Base-by-base conservation (phyloP, 1,140 invertebrate species). In the Ceratitis capitata region DNA sequence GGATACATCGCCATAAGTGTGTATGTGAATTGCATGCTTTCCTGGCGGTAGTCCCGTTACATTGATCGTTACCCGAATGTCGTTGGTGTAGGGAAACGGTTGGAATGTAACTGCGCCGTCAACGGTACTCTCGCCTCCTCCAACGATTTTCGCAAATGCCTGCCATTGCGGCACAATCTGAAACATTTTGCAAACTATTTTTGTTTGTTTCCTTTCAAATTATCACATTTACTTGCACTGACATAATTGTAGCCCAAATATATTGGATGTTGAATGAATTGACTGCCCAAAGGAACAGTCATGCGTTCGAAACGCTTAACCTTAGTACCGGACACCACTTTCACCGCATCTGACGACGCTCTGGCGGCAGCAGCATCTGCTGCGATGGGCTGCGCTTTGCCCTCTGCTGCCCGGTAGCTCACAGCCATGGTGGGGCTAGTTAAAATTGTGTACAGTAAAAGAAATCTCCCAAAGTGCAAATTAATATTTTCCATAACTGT, bases 1-100 rank as follows among this genome's bases (percentile, higher is more conserved):
- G 45, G 93, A 93, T n/a, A 94, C 88, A 88, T 96, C 95, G 0
- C 96, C 96, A 87, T 93, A 95, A 85, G 94, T 92, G 89, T 97
- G 96, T 29, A 97, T 93, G 89, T 97, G 96, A 87, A 97, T 95
- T 0, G 96, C 96, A 92, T 97, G 96, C 86, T 93, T 87, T 7
- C 94, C 94, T 5, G 93, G 91, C 0, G 92, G 90, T 45, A 96
- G 86, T 12, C 94, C 94, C 3, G 89, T 92, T 14, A 95, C 92
- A 87, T 94, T 93, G 14, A 95, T 94, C 2, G 91, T 92, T 19
- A 96, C 89, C 42, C 88, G 88, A 5, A 94, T 92, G 32, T 92
- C 92, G 53, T 89, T 90, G n/a, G 88, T 90, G 58, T 92, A 89
- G 1, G 89, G 88, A 9, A 90, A 86, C 78, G 91, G 91, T 58